Conservation (phyloP, 2,888 invertebrate genomes). For the Cotesia congregata region DNA sequence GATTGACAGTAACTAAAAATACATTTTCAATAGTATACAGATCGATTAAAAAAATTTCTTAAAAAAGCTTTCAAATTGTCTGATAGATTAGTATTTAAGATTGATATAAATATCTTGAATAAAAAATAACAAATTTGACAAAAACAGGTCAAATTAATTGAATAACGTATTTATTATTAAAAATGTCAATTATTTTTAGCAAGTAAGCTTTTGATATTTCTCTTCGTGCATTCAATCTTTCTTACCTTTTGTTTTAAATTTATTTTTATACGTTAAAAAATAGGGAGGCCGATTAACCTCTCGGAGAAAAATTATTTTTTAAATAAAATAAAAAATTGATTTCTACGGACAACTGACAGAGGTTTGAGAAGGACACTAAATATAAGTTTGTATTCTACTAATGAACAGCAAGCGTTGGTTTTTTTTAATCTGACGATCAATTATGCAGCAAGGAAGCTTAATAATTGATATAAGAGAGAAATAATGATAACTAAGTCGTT, state of each 20-base stretch:
- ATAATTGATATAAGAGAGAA: no score
- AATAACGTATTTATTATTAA: constrained; percentile 27
- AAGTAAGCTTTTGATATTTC: neutral
- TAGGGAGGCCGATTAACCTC: neutral
- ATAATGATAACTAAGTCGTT: no score
- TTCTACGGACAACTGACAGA: no score
- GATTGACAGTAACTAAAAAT: neutral
- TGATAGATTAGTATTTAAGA: neutral
- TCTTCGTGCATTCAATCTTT: constrained; percentile 8
- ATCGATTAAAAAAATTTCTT: neutral
- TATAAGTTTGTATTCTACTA: no score
- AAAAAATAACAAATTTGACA: constrained; percentile 14
- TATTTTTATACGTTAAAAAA: neutral
- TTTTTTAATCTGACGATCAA: no score
- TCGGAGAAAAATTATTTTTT: no score
- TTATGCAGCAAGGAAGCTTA: no score
- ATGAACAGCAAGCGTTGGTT: no score
- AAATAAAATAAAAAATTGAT: no score
- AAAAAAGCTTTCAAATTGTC: neutral
- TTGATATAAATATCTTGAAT: neutral
- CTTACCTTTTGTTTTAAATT: neutral
- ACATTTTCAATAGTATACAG: neutral
- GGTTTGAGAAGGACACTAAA: no score
- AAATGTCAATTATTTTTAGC: constrained; percentile 37
- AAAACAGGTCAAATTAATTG: constrained; percentile 27